Percentiles rank a stretch among this genome's conserved stretches.
phyloP scores from a whole-genome alignment of 2,797 vertebrate genomes.

The Naso thynnoides region DNA sequence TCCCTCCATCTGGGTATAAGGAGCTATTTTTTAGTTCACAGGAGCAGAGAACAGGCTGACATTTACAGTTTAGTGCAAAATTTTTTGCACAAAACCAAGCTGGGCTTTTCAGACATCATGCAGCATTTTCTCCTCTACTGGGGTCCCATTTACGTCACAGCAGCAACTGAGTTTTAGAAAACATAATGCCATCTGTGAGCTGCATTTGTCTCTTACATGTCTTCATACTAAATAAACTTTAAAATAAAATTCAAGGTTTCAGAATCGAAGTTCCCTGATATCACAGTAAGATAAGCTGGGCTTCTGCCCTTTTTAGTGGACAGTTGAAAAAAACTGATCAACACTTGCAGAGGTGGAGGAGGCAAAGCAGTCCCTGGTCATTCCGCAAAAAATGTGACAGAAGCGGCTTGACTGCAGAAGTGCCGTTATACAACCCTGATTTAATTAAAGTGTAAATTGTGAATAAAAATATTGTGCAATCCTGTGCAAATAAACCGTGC shows the following conservation, averaged over 20 bases:
- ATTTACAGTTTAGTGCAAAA: slow-evolving; percentile 29
- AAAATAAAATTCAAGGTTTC: slow-evolving; percentile 47
- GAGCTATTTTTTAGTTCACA: slow-evolving; percentile 39
- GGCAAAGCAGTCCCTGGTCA: slow-evolving; percentile 8
- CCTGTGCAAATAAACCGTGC: too few relatives aligned
- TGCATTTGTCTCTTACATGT: slow-evolving; percentile 35
- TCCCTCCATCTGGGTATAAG: slow-evolving; percentile 14
- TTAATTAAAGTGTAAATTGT: too few relatives aligned
- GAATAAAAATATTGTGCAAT: too few relatives aligned
- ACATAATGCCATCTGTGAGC: slow-evolving; percentile 18
- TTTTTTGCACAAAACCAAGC: slow-evolving; percentile 31
- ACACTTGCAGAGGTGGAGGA: slow-evolving; percentile 14
- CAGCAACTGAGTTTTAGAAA: slow-evolving; percentile 17
- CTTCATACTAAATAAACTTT: slow-evolving; percentile 35
- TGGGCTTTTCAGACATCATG: slow-evolving; percentile 14
- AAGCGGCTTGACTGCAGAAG: background rate
- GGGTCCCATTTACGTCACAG: slow-evolving; percentile 28
- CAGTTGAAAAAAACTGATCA: slow-evolving; percentile 11
- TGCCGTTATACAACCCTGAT: background rate
- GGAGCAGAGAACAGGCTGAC: slow-evolving; percentile 50
- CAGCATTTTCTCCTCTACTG: slow-evolving; percentile 23
- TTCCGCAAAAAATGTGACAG: slow-evolving; percentile 19
- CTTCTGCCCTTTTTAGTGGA: slow-evolving; percentile 4
- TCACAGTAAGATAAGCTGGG: background rate
- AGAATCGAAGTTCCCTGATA: slow-evolving; percentile 1